Base-by-base conservation (phyloP, 1,140 invertebrate species). In the Solenopsis fugax region DNA sequence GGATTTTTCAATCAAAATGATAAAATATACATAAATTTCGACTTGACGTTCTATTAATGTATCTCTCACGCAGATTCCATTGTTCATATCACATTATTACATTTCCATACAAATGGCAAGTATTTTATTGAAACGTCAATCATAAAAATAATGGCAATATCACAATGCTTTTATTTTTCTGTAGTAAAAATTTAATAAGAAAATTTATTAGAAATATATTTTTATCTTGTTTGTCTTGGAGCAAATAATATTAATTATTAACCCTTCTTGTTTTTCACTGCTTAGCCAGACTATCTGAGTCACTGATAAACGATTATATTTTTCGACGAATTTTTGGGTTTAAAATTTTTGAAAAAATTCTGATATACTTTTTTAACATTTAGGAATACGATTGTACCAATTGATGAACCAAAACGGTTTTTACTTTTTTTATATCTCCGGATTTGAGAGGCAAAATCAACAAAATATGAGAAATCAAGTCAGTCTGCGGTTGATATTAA, bases 1-100 rank as follows among this genome's bases (percentile, higher is more conserved):
- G 41, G 18, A 81, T 71, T 84, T 73, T 60, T 84, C 54, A 75
- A 75, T 84, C 80, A 84, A 60, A 84, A 84, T 60, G 71, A 84
- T 84, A 75, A 84, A 84, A 18, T 18, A 18, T 50, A 37, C 48
- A 75, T 84, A 84, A 60, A 84, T 62, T 75, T 84, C 21, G 18
- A 13, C 7, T 18, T 13, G 29, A 45, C 69, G 41, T 75, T 73
- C 24, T 41, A 75, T 84, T 60, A 73, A 60, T 84, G 21, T 6
- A 64, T 64, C 69, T 81, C 10, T 71, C 64, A 24, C 24, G 18
- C 6, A 75, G 41, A 84, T 48, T 60, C 13, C 48, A 10, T 75
- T 24, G 45, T 41, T 73, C 18, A 24, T 84, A 75, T 82, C 24
- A 48, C 58, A 60, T 60, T 82, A 73, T 84, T 73, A 1, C 45